Base-by-base conservation (phyloP, 2,797 vertebrate genomes). In the Neosilurus mollespiculum region DNA sequence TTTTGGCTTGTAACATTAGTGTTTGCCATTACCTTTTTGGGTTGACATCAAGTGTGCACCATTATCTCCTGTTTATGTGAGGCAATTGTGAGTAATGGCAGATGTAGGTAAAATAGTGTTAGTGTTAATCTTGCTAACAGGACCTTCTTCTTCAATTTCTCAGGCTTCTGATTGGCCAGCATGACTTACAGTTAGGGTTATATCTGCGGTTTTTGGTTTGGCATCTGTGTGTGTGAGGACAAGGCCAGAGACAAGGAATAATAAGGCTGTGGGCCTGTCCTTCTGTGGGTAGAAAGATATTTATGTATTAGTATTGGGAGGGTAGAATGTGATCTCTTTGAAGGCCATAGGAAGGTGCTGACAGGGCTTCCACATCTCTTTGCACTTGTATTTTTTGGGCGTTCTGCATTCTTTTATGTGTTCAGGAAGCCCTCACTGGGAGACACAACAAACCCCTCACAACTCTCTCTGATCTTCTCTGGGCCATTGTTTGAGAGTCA, bases 381-480 rank as follows among this genome's bases (percentile, higher is more conserved):
- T 71, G 87, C 88, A 89, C 86, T 80, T 62, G 86, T 88, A 77
- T 90, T 91, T 43, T 89, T 92, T 92, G 87, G 87, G 89, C 91
- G 93, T 93, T 92, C 89, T 85, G 89, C 77, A 88, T 85, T 87
- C 84, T 94, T 95, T 95, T 91, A 95, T 94, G 92, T 93, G 85
- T 88, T 90, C 93, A 95, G 94, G 94, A 95, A 95, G 91, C 91
- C 85, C 91, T 91, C 79, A 71, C 81, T 37, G 93, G 90, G 91
- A 95, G 93, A 95, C 93, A 95, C 92, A 95, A 95, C 94, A 94
- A 94, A 90, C 87, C 89, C 82, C 93, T 92, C 91, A 91, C 90
- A 92, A 89, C 89, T 88, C 90, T 86, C 90, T 93, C 90, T 92
- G 93, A 93, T 93, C 91, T 91, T 90, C 90, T 80, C 87, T 90